phyloP scores from a whole-genome alignment of 37 sponge, comb jelly and placozoan species.

The Ephydatia muelleri region DNA sequence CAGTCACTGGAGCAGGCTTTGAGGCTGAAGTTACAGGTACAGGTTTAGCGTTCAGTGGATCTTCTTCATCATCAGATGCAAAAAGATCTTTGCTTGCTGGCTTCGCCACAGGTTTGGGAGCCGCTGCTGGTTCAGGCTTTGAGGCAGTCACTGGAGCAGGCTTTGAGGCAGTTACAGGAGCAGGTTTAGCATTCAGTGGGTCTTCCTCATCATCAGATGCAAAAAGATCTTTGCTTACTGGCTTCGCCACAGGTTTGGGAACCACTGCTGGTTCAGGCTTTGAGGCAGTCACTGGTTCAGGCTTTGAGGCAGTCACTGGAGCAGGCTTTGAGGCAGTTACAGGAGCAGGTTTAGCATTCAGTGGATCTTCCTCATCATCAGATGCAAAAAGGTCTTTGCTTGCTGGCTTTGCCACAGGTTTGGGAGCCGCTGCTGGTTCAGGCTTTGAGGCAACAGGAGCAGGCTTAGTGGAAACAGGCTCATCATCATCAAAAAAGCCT shows the following conservation, averaged over 20 bases:
- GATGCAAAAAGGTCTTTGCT: not conserved
- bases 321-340: too few species aligned
- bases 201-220: conserved; percentile 24
- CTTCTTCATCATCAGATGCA: not conserved
- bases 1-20: not conserved
- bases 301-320: not conserved
- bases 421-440: not conserved
- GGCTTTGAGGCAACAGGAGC: conserved; percentile 2
- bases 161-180: too few species aligned
- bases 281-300: not conserved
- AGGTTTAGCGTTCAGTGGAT: not conserved
- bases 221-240: not conserved
- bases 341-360: not conserved
- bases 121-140: not conserved
- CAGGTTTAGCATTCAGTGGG: conserved; percentile 1
- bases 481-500: conserved; percentile 5
- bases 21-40: not conserved
- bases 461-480: not conserved
- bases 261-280: not conserved
- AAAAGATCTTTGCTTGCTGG: conserved; percentile 20
- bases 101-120: not conserved
- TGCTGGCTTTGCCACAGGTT: conserved; percentile 16
- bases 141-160: not conserved
- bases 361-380: conserved; percentile 30
- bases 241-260: conserved; percentile 16